Evolutionary conservation across 1,140 invertebrate species (phyloP), one percentile per base, ranked within the genome.

Genomic region (Antheraea mylitta): DNA sequence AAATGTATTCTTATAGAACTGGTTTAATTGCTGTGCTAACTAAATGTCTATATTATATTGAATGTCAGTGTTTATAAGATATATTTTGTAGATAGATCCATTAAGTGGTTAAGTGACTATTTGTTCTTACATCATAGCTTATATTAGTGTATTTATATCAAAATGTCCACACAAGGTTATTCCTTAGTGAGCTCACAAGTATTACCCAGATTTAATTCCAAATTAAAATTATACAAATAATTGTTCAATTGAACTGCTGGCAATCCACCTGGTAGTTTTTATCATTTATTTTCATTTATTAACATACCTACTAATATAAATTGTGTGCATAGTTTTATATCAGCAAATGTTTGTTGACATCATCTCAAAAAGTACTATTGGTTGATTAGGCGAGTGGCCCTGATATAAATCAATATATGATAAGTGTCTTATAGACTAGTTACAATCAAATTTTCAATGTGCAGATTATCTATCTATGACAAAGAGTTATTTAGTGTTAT

Each of bases 1-100:
- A 75, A 73, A 38, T 78, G 77, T 67, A 67, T 81, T 70, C 67
- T 72, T 66, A 71, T 59, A 69, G 64, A 76, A 71, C 75, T 64
- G 30, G 70, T 72, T 72, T 70, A 59, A 45, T n/a, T 58, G 22
- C 30, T 64, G 63, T 18, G 60, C 62, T 65, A 38, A 10, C 58
- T 45, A 63, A 18, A 48, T 48, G 3, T 48, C 11, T 48, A 48
- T 48, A 48, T 7, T 10, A 13, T 10, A 48, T 48, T 48, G 7
- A 48, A 48, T 48, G 11, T 7, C 45, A 9, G 3, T 13, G 11
- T 3, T 48, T 3, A 48, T 48, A 6, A 10, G 45, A 10, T 9
- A 48, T 3, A 48, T 48, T 13, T 48, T 10, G 45, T 13, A 48
- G 13, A 48, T 48, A 48, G 11, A 11, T 48, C 13, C 11, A 48